Evolutionary conservation across 2,113 vertebrate genomes (phyloP), one percentile per base, ranked within the genome.

Genomic region (Zosterops borbonicus): DNA sequence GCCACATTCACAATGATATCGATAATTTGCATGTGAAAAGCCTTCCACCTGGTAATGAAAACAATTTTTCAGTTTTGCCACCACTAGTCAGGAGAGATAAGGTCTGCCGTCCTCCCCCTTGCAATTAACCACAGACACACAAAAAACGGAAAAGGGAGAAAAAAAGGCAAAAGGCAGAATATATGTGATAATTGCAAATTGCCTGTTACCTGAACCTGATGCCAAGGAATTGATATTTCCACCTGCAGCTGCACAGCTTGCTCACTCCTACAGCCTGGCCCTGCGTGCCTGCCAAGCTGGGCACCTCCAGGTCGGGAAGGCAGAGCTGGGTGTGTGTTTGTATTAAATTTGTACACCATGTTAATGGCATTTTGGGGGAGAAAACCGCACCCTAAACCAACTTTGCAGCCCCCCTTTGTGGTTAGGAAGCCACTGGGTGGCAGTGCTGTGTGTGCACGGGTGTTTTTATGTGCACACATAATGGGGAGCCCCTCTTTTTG

Each of bases 1-100:
- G 91, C 94, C 95, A 95, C 73, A 79, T 85, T 75, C 70, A 96
- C 96, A 94, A 94, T 92, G 84, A 80, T 96, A 97, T 96, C 81
- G 84, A 97, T 81, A 78, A 96, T 94, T 95, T 89, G 71, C 93
- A 95, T 94, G 77, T 94, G 84, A 97, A 97, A 96, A 95, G 81
- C 92, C 74, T 94, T 96, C 95, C 64, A 78, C 77, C 74, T 80
- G 86, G 78, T 83, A 95, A 97, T 81, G 93, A 96, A 95, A 97
- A 86, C 77, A 89, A 71, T 96, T 96, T 91, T 67, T 73, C 88
- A 95, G 93, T 89, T 91, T 96, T 91, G 90, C 96, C 93, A 92
- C 90, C 80, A 80, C 95, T 92, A 95, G 80, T 90, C 71, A 6
- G 33, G 14, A 55, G 92, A 95, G 96, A 89, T 89, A 97, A 91